Evolutionary conservation across 2,888 invertebrate genomes (phyloP).

Genomic region (Drosophila parthenogenetica): DNA sequence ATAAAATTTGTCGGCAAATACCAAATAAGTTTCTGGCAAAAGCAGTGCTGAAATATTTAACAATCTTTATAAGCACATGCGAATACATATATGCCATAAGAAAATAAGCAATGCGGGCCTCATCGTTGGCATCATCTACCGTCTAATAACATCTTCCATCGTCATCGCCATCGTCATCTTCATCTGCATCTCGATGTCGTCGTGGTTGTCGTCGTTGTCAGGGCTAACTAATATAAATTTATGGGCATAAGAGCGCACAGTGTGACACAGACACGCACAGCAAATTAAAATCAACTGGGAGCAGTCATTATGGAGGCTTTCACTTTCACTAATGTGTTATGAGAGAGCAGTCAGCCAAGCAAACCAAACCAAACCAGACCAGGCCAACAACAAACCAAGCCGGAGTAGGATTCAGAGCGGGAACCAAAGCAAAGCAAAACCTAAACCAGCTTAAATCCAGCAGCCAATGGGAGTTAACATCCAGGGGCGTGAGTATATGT

Average conservation of each 20-base stretch:
- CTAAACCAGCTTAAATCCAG: slow-evolving; percentile 26
- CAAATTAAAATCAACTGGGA: slow-evolving; percentile 82
- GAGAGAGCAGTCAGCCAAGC: slow-evolving; percentile 60
- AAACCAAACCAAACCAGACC: slow-evolving; percentile 23
- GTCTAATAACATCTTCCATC: slow-evolving; percentile 31
- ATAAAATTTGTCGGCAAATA: slow-evolving; percentile 18
- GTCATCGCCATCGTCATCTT: slow-evolving; percentile 27
- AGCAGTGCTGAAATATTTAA: slow-evolving; percentile 47
- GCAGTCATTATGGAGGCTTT: slow-evolving; percentile 80
- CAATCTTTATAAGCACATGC: slow-evolving; percentile 40
- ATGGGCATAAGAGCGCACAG: slow-evolving; percentile 65
- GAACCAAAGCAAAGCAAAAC: slow-evolving; percentile 18
- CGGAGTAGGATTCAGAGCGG: not conserved
- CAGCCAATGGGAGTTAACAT: slow-evolving; percentile 46
- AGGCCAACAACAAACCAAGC: slow-evolving; percentile 20
- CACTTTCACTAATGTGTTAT: slow-evolving; percentile 80
- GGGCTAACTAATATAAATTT: slow-evolving; percentile 72
- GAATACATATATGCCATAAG: slow-evolving; percentile 1
- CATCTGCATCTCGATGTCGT: slow-evolving; percentile 35
- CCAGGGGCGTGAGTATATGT: slow-evolving; percentile 40
- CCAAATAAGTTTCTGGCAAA: slow-evolving; percentile 23
- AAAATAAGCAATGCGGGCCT: slow-evolving; percentile 42
- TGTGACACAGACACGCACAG: slow-evolving; percentile 72
- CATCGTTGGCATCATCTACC: slow-evolving; percentile 15
- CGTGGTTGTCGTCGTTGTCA: slow-evolving; percentile 26